These are phyloP conservation scores for Patella depressa DNA, from an alignment of 2,888 invertebrate genomes.

Conservation along the genomic window DNA sequence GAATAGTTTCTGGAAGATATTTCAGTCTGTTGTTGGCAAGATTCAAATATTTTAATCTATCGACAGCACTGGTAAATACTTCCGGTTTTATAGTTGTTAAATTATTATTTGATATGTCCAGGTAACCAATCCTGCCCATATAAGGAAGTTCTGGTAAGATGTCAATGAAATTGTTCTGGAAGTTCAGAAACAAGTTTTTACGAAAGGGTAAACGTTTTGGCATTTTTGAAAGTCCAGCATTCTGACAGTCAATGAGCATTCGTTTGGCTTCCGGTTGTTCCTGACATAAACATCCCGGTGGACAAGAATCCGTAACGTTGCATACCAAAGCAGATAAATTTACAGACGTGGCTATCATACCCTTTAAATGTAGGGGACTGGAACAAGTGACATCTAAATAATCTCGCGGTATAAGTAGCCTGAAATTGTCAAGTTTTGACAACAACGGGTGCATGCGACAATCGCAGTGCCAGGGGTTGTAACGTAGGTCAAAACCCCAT, in stretches of 20 bases:
- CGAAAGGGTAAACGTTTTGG: background rate
- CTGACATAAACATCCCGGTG: conserved; percentile 1
- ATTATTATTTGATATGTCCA: background rate
- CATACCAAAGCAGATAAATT: background rate
- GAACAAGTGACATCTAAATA: background rate
- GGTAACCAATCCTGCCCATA: background rate
- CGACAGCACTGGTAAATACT: background rate
- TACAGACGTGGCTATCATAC: background rate
- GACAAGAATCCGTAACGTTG: background rate
- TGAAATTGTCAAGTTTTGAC: background rate
- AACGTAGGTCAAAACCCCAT: too few species aligned
- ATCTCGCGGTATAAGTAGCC: background rate
- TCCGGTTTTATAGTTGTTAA: background rate
- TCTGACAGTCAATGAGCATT: background rate
- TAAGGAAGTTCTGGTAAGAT: background rate
- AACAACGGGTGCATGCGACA: background rate
- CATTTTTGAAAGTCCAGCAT: background rate
- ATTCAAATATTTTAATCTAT: background rate
- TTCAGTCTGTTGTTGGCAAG: background rate
- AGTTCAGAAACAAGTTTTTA: background rate
- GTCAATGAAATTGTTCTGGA: background rate
- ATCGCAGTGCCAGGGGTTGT: background rate
- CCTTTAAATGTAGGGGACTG: background rate
- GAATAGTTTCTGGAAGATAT: background rate
- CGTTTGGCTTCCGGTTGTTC: background rate